Evolutionary conservation across 2,797 vertebrate genomes (phyloP).

Genomic region (Diplodus sargus): DNA sequence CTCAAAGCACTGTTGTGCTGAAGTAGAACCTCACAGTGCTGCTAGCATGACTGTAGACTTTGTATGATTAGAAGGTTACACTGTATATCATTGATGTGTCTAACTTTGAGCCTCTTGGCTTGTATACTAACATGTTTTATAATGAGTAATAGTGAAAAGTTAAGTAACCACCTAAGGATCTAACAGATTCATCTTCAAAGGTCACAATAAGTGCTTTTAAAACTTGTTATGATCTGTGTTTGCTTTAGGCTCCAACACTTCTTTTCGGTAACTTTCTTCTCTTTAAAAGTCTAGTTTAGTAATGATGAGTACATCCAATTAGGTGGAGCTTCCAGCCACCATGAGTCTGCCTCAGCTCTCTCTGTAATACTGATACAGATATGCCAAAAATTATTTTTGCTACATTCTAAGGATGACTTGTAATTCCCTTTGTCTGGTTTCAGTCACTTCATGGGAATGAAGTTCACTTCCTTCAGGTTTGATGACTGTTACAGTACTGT

Average conservation of each 20-base stretch:
- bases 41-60: neutral
- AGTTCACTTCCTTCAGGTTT: neutral
- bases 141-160: constrained; percentile 6
- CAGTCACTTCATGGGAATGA: constrained; percentile 18
- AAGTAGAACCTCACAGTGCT: neutral
- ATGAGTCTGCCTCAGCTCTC: constrained; percentile 6
- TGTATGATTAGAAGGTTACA: neutral
- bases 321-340: constrained; percentile 23
- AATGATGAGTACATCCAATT: constrained; percentile 41
- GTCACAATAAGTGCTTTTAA: neutral
- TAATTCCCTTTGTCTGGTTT: constrained; percentile 29
- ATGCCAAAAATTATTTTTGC: neutral
- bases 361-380: constrained; percentile 8
- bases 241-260: neutral
- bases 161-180: neutral
- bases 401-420: constrained; percentile 12
- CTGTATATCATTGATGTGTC: neutral
- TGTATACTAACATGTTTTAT: neutral
- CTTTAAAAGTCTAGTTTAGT: constrained; percentile 33
- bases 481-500: constrained; percentile 12
- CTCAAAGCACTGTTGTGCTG: neutral
- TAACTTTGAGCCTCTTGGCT: neutral
- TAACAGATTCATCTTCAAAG: neutral
- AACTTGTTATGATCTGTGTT: neutral
- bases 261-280: neutral